Conservation (phyloP, 2,797 vertebrate species). For the Leontopithecus rosalia region DNA sequence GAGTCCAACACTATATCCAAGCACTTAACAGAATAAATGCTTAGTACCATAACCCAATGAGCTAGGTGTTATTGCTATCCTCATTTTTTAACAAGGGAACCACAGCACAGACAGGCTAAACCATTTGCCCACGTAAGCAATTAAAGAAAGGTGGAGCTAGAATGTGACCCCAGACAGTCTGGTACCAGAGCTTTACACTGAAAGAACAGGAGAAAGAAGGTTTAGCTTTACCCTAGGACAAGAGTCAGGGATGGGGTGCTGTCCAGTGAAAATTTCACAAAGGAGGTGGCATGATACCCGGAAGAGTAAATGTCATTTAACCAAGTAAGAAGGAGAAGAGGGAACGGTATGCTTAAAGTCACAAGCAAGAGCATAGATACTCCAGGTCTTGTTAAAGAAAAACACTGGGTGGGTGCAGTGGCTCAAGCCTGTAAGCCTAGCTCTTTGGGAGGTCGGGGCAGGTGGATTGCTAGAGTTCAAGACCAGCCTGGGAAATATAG, state of each 20-base stretch:
- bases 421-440: neutral
- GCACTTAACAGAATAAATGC: neutral
- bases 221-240: neutral
- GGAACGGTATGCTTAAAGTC: neutral
- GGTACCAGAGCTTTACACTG: neutral
- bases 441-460: neutral
- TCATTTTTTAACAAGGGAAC: neutral
- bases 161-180: neutral
- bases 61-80: neutral
- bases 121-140: neutral
- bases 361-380: neutral
- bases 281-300: neutral
- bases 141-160: neutral
- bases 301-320: neutral
- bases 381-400: neutral
- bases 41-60: neutral
- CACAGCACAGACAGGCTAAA: neutral
- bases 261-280: neutral
- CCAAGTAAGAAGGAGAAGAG: neutral
- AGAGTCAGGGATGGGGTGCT: neutral
- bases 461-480: neutral
- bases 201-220: neutral
- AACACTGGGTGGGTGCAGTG: neutral
- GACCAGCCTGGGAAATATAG: neutral
- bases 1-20: neutral